Conservation (phyloP, 2,113 vertebrate genomes). For the Oncorhynchus keta region DNA sequence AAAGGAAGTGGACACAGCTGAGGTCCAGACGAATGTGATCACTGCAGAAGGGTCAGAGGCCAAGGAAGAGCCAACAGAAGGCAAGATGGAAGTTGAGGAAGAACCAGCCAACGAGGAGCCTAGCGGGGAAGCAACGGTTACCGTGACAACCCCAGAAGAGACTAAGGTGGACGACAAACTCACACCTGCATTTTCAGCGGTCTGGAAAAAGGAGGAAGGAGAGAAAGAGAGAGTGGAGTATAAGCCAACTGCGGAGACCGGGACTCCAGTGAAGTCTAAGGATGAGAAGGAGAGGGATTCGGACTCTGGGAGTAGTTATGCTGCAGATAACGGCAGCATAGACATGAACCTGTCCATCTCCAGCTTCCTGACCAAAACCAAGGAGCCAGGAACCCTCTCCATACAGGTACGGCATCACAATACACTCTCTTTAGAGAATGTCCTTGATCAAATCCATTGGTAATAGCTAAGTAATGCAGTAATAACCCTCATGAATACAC, state of each 20-base stretch:
- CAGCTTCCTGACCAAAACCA: constrained; percentile 91
- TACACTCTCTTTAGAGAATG: constrained; percentile 30
- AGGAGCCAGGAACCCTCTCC: constrained; percentile 86
- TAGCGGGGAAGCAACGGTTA: constrained; percentile 55
- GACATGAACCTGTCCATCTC: constrained; percentile 96
- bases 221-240: constrained; percentile 39
- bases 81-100: constrained; percentile 46
- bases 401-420: constrained; percentile 78
- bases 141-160: constrained; percentile 59
- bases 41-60: constrained; percentile 19
- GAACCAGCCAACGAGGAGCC: constrained; percentile 47
- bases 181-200: constrained; percentile 44
- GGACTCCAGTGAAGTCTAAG: constrained; percentile 68
- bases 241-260: constrained; percentile 46
- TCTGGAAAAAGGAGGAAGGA: constrained; percentile 35
- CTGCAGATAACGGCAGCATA: constrained; percentile 84
- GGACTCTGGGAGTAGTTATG: constrained; percentile 82
- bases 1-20: constrained; percentile 57
- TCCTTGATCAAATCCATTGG: neutral
- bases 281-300: constrained; percentile 78
- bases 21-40: constrained; percentile 9
- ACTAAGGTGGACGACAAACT: constrained; percentile 43
- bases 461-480: neutral
- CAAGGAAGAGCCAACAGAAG: constrained; percentile 47
- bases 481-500: neutral